Percentiles rank a stretch among this genome's conserved stretches.
Evolutionary conservation across 2,888 invertebrate species (phyloP).

Genomic region (Troides aeacus): DNA sequence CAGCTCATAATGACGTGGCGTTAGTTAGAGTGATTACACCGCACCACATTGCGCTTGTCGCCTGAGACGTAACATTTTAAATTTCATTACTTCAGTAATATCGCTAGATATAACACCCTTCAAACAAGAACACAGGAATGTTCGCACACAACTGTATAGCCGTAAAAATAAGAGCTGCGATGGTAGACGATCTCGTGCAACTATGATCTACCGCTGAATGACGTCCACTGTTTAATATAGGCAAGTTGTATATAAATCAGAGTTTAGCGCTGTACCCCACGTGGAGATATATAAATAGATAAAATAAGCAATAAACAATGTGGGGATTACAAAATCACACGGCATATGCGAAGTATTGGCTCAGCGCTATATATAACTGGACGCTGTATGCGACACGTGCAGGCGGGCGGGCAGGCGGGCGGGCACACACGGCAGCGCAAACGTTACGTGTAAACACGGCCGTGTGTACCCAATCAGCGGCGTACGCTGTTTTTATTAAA

Average conservation of each 20-base stretch:
- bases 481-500: slow-evolving; percentile 20
- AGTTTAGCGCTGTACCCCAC: background rate
- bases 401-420: background rate
- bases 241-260: background rate
- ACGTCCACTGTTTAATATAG: too few relatives aligned
- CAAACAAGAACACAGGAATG: too few relatives aligned
- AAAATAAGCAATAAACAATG: slow-evolving; percentile 6
- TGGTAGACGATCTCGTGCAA: too few relatives aligned
- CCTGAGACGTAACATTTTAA: too few relatives aligned
- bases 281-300: background rate
- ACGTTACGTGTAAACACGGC: slow-evolving; percentile 15
- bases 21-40: too few relatives aligned
- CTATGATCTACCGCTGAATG: too few relatives aligned
- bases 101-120: too few relatives aligned
- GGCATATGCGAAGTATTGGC: slow-evolving; percentile 12
- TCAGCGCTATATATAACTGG: background rate
- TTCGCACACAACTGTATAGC: too few relatives aligned
- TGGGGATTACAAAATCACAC: slow-evolving; percentile 5
- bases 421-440: background rate
- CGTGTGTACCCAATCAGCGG: slow-evolving; percentile 3
- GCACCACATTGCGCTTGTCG: too few relatives aligned
- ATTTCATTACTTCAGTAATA: too few relatives aligned
- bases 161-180: too few relatives aligned
- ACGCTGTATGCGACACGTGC: slow-evolving; percentile 8
- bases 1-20: too few relatives aligned